Base-by-base conservation (phyloP, 2,888 invertebrate species). In the Temnothorax unifasciatus region DNA sequence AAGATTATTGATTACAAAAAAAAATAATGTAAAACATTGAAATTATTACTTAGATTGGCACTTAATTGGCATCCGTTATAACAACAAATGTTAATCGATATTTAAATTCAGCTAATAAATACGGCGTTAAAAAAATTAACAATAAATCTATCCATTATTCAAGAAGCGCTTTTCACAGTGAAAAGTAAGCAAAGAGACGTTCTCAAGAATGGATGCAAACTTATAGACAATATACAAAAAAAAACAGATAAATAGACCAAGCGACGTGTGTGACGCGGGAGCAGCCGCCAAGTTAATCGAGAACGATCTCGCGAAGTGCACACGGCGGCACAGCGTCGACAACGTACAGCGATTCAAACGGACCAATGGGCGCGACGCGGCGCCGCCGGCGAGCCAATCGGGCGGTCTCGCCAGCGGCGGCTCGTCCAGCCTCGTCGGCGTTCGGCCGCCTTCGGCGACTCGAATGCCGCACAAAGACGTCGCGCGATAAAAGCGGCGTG, bases 401-500 rank as follows among this genome's bases (percentile, higher is more conserved):
- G 18, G 9, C 5, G 3, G 9, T 13, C n/a, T 38, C 25, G 25
- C 11, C n/a, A 5, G 44, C 25, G 47, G 1, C 34, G 13, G 13
- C 18, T 71, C 57, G 76, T 21, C 1, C 47, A 2, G 9, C 9
- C 3, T 41, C 66, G 52, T 13, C 29, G 25, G 25, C 18, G 11
- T 44, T 83, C 83, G 41, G 64, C 41, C 3, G 52, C 11, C 38
- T 11, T 59, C 59, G 83, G 44, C 25, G 54, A 44, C 71, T 25
- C 71, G 73, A 79, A 34, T 11, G 34, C 44, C 13, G 71, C 85
- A 89, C 84, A 88, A 79, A 82, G 85, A 81, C 85, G 85, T 86
- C 84, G 73, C 88, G 89, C 90, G 90, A 93, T 93, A 93, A 92
- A 93, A 93, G 92, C 92, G 85, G 89, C 86, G 86, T 90, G 87